phyloP scores from a whole-genome alignment of 2,797 vertebrate species.

The Spatula versicolor region DNA sequence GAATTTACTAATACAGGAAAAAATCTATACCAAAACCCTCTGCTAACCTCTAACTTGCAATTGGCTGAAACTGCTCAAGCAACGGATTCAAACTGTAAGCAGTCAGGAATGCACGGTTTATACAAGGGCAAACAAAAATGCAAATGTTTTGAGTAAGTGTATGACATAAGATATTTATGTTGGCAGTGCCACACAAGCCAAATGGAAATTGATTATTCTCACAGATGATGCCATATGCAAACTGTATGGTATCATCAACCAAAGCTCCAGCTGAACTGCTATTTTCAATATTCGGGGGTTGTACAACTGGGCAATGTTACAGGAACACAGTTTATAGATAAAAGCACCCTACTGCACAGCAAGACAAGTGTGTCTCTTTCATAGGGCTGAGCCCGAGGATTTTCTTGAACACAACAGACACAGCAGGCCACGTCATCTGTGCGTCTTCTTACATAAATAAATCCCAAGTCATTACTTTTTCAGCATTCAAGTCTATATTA shows the following conservation, averaged over 20 bases:
- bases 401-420: not conserved
- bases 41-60: not conserved
- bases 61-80: not conserved
- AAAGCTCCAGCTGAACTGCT: not conserved
- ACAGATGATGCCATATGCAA: not conserved
- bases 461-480: not conserved
- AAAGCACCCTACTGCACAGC: not conserved
- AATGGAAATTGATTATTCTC: not conserved
- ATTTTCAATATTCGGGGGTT: not conserved
- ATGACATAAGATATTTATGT: constrained; percentile 38
- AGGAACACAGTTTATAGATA: not conserved
- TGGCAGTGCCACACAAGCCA: constrained; percentile 11
- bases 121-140: constrained; percentile 37
- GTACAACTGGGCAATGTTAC: not conserved
- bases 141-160: not conserved
- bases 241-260: not conserved
- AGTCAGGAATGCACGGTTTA: constrained; percentile 48
- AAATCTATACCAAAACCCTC: not conserved
- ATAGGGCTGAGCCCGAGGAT: not conserved
- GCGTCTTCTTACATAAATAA: not conserved
- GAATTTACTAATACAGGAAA: not conserved
- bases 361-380: not conserved
- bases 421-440: not conserved
- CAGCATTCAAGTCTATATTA: not conserved
- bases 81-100: not conserved